Base-by-base conservation (phyloP, 2,797 vertebrate species). In the Urosaurus nigricauda region DNA sequence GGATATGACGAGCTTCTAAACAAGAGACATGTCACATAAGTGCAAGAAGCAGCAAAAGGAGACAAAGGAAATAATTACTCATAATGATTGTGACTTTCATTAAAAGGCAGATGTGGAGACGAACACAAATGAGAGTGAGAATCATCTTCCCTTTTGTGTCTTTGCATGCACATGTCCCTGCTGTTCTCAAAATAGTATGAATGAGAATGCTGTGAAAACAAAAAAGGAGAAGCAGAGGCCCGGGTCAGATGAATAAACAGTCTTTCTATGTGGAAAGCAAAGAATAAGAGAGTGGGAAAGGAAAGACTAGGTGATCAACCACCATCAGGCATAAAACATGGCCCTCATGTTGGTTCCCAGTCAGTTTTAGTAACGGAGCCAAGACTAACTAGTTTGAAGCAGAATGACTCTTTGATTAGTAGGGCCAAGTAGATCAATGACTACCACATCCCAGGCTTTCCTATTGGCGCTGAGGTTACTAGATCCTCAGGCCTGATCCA, bases 1-100 rank as follows among this genome's bases (percentile, higher is more conserved):
- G 17, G 68, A 43, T 84, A 43, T 47, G 29, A 47, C 2, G 40
- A 71, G 35, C 37, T 58, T 88, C 75, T 37, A 79, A 60, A 85
- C 32, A 51, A 84, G 81, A 84, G 73, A 16, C 14, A 56, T 78
- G 70, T 56, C 81, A 70, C 56, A 4, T n/a, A 60, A 43, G 35
- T 60, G 40, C 29, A 47, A 51, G 47, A 9, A 51, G 47, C 47
- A 51, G 47, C 47, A 51, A 51, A 79, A 89, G 56, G 51, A 89
- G 75, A 80, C 77, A 89, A 89, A 89, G 83, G 83, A 51, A 89
- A 89, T 73, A 43, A 79, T 85, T 75, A 74, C 65, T 89, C 77
- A 80, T 80, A 80, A 79, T 60, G 77, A 14, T 79, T 79, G 75
- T 80, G 77, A 73, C 56, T 63, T 85, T 80, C 75, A 21, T 89